Conservation (phyloP, 2,797 vertebrate genomes). For the Numenius phaeopus region DNA sequence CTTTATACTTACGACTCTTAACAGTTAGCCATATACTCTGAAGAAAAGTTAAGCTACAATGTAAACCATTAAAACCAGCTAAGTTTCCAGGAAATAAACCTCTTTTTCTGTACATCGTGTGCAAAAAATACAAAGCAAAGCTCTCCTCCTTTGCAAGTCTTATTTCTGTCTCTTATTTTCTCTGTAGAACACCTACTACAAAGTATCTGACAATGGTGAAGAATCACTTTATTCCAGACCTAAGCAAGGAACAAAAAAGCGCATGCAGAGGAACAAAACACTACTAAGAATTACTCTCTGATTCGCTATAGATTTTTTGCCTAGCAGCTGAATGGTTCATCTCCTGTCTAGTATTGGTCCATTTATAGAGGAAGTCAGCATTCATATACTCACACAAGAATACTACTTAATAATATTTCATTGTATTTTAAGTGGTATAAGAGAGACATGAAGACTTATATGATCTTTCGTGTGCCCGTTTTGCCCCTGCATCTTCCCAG, state of each 20-base stretch:
- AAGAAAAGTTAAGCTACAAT: background rate
- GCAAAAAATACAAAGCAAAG: background rate
- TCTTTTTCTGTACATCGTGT: background rate
- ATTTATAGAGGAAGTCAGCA: conserved; percentile 19
- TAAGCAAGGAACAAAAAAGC: background rate
- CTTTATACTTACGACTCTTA: background rate
- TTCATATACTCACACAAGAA: background rate
- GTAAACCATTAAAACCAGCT: background rate
- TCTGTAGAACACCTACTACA: background rate
- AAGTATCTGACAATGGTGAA: background rate
- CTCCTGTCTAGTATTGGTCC: background rate
- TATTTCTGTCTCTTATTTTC: background rate
- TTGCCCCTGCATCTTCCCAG: background rate
- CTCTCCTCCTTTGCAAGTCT: background rate
- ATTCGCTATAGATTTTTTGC: conserved; percentile 8
- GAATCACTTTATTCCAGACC: background rate
- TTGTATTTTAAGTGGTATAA: background rate
- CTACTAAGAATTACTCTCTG: background rate
- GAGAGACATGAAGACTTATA: background rate
- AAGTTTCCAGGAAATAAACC: background rate
- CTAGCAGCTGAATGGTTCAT: conserved; percentile 15
- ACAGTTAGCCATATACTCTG: background rate
- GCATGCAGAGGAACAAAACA: conserved; percentile 7
- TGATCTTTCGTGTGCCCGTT: background rate
- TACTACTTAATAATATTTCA: conserved; percentile 3